A percentile compares a stretch with the other conserved stretches of the same genome.
Conservation (phyloP, 2,797 vertebrate species). For the Erethizon dorsatum region DNA sequence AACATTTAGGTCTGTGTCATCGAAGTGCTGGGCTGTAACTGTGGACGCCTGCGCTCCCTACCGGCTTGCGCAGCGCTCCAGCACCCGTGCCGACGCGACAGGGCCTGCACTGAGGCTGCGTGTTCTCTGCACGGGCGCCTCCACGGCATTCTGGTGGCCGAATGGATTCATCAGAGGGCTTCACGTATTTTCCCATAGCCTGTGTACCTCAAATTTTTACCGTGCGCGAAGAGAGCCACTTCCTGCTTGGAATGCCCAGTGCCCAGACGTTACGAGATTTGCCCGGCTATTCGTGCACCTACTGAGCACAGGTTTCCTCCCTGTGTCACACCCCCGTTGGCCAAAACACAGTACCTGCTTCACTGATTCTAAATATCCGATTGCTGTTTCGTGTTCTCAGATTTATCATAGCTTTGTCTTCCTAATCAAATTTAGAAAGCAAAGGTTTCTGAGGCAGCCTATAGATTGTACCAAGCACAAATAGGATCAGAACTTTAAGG, state of each 20-base stretch:
- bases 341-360: not conserved
- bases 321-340: not conserved
- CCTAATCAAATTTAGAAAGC: not conserved
- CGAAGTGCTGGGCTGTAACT: not conserved
- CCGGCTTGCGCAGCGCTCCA: too few species aligned
- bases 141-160: not conserved
- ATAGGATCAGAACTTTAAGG: not conserved
- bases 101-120: not conserved
- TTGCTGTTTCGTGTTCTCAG: not conserved
- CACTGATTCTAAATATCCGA: not conserved
- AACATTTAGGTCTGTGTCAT: not conserved
- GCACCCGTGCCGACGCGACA: too few species aligned
- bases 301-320: not conserved
- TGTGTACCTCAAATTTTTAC: not conserved
- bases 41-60: too few species aligned
- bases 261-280: not conserved
- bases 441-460: not conserved
- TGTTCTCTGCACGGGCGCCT: not conserved
- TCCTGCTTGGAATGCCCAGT: not conserved
- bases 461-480: not conserved
- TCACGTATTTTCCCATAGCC: not conserved
- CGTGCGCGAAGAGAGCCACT: not conserved
- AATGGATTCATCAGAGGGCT: not conserved
- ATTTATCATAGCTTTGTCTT: not conserved
- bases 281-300: not conserved